Evolutionary conservation across 2,888 invertebrate genomes (phyloP), one percentile per base, ranked within the genome.

Genomic region (Noctua janthina): DNA sequence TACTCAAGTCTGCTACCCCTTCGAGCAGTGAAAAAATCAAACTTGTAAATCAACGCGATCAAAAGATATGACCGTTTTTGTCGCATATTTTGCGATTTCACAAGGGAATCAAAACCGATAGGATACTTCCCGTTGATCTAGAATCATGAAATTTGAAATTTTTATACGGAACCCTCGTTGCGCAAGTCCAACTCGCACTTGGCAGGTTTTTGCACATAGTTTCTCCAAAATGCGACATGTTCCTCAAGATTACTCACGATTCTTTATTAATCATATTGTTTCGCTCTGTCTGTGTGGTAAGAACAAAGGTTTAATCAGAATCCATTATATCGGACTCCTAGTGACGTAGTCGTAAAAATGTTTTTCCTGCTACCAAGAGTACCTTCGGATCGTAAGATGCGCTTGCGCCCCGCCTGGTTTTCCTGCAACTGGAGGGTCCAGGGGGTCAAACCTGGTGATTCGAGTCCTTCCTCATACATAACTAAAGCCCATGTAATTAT

Each of bases 381-480:
- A n/a, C 11, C 35, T 49, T 51, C 3, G 35, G 5, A 29, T 17
- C 43, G 20, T 15, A 8, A 46, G 20, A 67, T 23, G 20, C 6
- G 20, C 0, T 46, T 64, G 17, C 29, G 20, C 17, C 1, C 10
- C 23, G 29, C 29, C 10, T 23, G 17, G 35, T 35, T 46, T 49
- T 59, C 17, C 39, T 81, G 73, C 5, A 51, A 43, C 35, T 17
- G 8, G 20, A 17, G n/a, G 20, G 72, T 75, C 39, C 43, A 29
- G 5, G 10, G 15, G 80, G 83, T 83, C 83, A 77, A 77, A 35
- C 0, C 7, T 56, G 49, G 23, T 51, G 39, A 67, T n/a, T 39
- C 1, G 5, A 56, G 8, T 66, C 46, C 64, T 46, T n/a, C 43
- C 43, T 68, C n/a, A 46, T 68, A 10, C 69, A 66, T 15, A 62